Evolutionary conservation across 2,888 invertebrate species (phyloP), one percentile per base, ranked within the genome.

Genomic region (Trichacis sp.): DNA sequence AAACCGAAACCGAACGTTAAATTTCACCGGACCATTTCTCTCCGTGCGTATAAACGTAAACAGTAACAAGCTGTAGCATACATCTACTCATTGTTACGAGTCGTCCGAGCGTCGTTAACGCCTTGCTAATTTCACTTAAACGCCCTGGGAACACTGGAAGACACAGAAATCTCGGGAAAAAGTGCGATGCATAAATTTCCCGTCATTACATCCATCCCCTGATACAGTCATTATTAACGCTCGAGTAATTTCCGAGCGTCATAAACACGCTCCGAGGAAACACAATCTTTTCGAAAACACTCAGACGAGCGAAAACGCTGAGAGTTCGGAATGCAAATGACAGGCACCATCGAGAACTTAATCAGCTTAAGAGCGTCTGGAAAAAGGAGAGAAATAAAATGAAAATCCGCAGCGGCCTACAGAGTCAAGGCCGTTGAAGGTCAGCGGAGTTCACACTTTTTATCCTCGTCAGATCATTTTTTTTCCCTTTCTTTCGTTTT

Each of bases 371-470:
- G 9, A 33, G 33, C 33, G 11, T 6, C 9, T 33, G 33, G 33
- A 33, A 33, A 33, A 33, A 33, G 33, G 33, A 33, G n/a, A 17
- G 2, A 63, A 60, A 65, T 70, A 71, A 72, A 66, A 68, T 67
- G 70, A 71, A 73, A 71, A 71, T 68, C 61, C 64, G 64, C 61
- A 57, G 33, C 56, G 50, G 72, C 65, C 68, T 70, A 5, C 8
- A 70, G 74, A 72, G 69, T 69, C 74, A 76, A 76, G 76, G 76
- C 73, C 75, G 76, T 71, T 74, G 74, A 75, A 76, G 76, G 74
- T 76, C 70, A 73, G 65, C 64, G 64, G 73, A 72, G 74, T 72
- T 75, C 69, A 73, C 52, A 68, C 69, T 70, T 73, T 68, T 68
- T 50, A 11, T 33, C 33, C 11, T 33, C 38, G 52, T 51, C 56